phyloP scores from a whole-genome alignment of 2,113 vertebrate species.

The Saccopteryx bilineata region DNA sequence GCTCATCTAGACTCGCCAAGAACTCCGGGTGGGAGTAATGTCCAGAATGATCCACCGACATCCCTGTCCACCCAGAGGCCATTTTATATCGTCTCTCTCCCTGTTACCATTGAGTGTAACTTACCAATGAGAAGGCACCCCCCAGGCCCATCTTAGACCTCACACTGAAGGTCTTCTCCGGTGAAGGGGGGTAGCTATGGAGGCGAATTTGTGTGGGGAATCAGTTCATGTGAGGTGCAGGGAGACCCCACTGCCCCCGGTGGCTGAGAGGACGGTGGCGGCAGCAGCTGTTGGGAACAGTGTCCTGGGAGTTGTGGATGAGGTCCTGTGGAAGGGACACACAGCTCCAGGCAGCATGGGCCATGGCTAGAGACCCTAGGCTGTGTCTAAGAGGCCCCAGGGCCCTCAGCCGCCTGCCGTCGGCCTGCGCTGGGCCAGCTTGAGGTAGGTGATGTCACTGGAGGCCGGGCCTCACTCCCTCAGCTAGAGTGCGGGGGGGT shows the following conservation, averaged over 20 bases:
- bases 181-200: not conserved
- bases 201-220: slow-evolving; percentile 66
- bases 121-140: not conserved
- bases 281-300: slow-evolving; percentile 38
- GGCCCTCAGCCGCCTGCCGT: not conserved
- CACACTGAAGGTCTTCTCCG: slow-evolving; percentile 64
- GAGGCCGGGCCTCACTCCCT: slow-evolving; percentile 76
- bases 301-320: slow-evolving; percentile 79
- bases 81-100: not conserved
- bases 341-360: slow-evolving; percentile 52
- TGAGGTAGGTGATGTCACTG: slow-evolving; percentile 83
- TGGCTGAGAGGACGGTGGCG: not conserved
- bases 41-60: not conserved
- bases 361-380: slow-evolving; percentile 67
- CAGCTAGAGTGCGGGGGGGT: slow-evolving; percentile 72
- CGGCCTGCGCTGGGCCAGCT: slow-evolving; percentile 60
- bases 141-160: slow-evolving; percentile 30
- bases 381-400: slow-evolving; percentile 78
- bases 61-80: not conserved
- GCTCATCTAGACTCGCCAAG: not conserved
- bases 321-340: slow-evolving; percentile 83
- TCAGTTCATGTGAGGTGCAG: slow-evolving; percentile 57
- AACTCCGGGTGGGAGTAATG: not conserved
- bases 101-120: not conserved
- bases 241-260: not conserved